Percentiles rank a stretch among this genome's conserved stretches.
These are phyloP conservation scores for Malurus elegans DNA, from an alignment of 2,113 vertebrate genomes.

Conservation along the genomic window DNA sequence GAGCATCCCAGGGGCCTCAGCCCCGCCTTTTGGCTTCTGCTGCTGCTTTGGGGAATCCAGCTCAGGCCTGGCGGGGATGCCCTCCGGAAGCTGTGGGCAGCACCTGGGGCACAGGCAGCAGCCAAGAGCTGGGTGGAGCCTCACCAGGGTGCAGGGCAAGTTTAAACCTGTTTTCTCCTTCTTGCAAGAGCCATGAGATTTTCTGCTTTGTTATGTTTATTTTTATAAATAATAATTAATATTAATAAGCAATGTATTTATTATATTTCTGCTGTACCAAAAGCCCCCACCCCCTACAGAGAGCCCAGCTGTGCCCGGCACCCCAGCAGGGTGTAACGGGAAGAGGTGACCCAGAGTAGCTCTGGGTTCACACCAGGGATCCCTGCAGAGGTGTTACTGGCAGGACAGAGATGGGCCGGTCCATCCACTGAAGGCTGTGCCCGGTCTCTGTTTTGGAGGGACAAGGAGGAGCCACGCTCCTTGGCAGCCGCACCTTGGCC, in stretches of 20 bases:
- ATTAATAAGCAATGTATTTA: not conserved
- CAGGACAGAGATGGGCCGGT: not conserved
- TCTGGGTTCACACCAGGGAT: not conserved
- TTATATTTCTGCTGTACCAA: not conserved
- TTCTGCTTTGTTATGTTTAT: not conserved
- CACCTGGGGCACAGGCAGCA: rapidly evolving
- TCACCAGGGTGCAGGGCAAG: rapidly evolving
- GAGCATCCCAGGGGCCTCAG: not conserved
- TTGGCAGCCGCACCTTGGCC: rapidly evolving
- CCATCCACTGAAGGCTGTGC: not conserved
- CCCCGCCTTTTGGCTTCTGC: not conserved
- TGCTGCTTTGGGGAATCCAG: not conserved
- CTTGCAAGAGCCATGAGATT: rapidly evolving
- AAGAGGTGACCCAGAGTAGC: rapidly evolving
- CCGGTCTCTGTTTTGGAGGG: rapidly evolving
- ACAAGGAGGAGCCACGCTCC: rapidly evolving
- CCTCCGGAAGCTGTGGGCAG: not conserved
- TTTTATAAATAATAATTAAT: not conserved
- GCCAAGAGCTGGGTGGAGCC: not conserved
- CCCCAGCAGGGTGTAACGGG: rapidly evolving
- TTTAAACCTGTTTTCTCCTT: not conserved
- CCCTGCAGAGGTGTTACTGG: not conserved
- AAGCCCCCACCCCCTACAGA: rapidly evolving
- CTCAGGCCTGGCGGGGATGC: rapidly evolving
- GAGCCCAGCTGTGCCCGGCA: not conserved